Evolutionary conservation across 23 tunicate species (phyloP).

Genomic region (Phallusia fumigata): DNA sequence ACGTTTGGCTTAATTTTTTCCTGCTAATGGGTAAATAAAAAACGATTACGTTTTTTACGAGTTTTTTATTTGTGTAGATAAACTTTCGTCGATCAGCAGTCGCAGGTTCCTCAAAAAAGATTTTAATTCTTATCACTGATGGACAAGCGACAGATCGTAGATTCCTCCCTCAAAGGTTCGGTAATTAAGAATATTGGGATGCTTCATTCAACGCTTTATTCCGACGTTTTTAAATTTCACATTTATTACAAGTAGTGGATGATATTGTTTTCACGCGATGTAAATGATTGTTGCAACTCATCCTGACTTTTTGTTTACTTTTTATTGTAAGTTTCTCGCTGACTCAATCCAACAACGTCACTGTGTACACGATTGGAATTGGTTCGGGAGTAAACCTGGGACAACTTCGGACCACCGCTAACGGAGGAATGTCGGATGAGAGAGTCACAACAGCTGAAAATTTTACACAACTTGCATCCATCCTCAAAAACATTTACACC

Average conservation of each 20-base stretch:
- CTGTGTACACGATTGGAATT: neutral
- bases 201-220: no score
- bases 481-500: no score
- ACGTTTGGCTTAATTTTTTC: neutral
- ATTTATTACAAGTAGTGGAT: no score
- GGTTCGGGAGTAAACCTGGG: neutral
- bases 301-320: no score
- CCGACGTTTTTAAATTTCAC: no score
- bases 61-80: neutral
- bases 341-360: neutral
- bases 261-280: no score
- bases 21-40: no score
- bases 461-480: neutral
- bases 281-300: no score
- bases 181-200: no score
- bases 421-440: neutral
- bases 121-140: neutral
- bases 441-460: neutral
- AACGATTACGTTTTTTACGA: no score
- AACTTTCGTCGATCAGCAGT: neutral
- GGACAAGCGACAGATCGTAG: neutral
- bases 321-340: neutral
- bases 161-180: neutral
- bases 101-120: neutral
- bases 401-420: neutral